A percentile compares a stretch with the other conserved stretches of the same genome.
Conservation (phyloP, 1,140 invertebrate species). For the Drosophila tropicalis region DNA sequence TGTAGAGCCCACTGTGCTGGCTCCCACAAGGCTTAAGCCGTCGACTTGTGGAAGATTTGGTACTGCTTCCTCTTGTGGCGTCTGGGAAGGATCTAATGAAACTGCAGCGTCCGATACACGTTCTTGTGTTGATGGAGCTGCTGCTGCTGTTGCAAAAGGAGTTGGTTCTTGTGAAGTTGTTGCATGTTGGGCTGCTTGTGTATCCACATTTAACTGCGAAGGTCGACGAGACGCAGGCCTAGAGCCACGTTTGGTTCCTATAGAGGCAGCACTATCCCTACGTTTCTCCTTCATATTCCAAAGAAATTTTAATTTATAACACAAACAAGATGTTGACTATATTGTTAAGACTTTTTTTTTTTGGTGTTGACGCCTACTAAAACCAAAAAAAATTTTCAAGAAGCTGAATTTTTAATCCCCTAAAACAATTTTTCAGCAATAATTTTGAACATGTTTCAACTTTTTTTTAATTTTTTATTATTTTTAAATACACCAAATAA, state of each 20-base stretch:
- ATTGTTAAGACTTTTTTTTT: background rate
- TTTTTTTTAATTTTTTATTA: too few relatives aligned
- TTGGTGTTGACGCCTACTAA: background rate
- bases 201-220: background rate
- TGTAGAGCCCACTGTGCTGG: background rate
- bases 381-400: too few relatives aligned
- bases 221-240: background rate
- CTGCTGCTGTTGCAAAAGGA: background rate
- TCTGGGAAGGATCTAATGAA: background rate
- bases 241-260: background rate
- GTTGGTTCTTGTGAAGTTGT: background rate
- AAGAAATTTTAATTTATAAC: background rate
- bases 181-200: background rate
- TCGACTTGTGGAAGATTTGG: background rate
- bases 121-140: background rate
- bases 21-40: background rate
- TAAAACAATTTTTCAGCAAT: too few relatives aligned
- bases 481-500: too few relatives aligned
- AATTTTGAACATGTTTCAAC: too few relatives aligned
- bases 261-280: background rate
- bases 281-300: background rate
- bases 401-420: too few relatives aligned
- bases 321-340: constrained; percentile 2
- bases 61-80: background rate
- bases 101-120: background rate